Conservation (phyloP, 2,797 vertebrate species). For the Sebastes hubbsi region DNA sequence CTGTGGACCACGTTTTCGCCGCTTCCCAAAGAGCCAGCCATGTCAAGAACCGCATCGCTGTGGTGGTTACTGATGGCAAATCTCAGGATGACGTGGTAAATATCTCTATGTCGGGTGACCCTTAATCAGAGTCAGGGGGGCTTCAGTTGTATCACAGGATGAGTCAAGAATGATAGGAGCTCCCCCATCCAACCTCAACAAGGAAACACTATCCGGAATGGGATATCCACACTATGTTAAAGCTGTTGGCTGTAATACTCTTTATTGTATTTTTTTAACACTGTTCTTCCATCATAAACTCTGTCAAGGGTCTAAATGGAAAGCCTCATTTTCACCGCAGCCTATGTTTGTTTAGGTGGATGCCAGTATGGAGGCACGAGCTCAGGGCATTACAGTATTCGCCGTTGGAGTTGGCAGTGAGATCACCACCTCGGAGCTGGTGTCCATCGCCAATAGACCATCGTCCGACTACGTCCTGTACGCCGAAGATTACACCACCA, state of each 20-base stretch:
- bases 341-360: conserved; percentile 61
- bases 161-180: not conserved
- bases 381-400: conserved; percentile 80
- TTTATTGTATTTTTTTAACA: not conserved
- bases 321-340: not conserved
- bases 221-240: not conserved
- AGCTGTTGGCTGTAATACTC: not conserved
- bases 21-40: conserved; percentile 66
- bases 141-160: not conserved
- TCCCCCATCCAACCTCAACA: not conserved
- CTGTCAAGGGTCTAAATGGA: not conserved
- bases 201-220: not conserved
- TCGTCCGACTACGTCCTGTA: conserved; percentile 82
- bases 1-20: conserved; percentile 83
- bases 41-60: conserved; percentile 84
- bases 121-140: not conserved
- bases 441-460: conserved; percentile 84
- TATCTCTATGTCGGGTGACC: not conserved
- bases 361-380: conserved; percentile 78
- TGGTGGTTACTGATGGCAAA: conserved; percentile 87
- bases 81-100: conserved; percentile 86
- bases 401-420: conserved; percentile 86
- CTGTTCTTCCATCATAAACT: not conserved
- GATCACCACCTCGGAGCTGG: conserved; percentile 83
- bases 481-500: conserved; percentile 85